A percentile compares a stretch with the other conserved stretches of the same genome.
These are phyloP conservation scores for Diadema setosum DNA, from an alignment of 35 echinoderm and acorn worm species.

Conservation along the genomic window DNA sequence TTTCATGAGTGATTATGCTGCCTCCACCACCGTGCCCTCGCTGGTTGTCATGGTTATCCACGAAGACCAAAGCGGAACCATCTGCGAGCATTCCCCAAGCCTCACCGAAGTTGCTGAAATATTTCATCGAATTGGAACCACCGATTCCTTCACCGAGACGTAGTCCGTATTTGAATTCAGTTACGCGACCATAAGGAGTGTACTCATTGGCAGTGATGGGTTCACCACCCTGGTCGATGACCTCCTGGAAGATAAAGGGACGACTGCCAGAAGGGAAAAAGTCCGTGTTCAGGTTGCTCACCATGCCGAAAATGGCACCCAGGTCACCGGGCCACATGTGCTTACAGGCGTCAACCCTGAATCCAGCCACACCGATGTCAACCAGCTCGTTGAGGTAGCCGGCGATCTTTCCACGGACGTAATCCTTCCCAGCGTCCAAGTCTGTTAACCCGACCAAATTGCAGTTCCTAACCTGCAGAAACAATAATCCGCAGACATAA, in stretches of 20 bases:
- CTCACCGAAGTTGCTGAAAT: slow-evolving; percentile 53
- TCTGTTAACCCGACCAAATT: slow-evolving; percentile 66
- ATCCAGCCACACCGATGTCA: slow-evolving; percentile 83
- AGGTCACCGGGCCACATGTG: slow-evolving; percentile 95
- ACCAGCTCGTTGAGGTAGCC: slow-evolving; percentile 73
- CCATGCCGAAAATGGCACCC: slow-evolving; percentile 25
- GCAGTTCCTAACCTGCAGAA: slow-evolving; percentile 82
- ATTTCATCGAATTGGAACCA: neutral
- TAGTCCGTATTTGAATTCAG: slow-evolving; percentile 79
- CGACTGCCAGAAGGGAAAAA: slow-evolving; percentile 11
- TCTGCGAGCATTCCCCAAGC: neutral
- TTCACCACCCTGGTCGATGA: slow-evolving; percentile 73
- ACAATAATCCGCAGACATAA: no score
- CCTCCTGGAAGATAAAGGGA: slow-evolving; percentile 75
- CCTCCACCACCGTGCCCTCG: slow-evolving; percentile 74
- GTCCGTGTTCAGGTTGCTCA: slow-evolving; percentile 58
- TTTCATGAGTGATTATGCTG: slow-evolving; percentile 18
- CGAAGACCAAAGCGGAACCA: slow-evolving; percentile 58
- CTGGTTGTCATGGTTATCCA: slow-evolving; percentile 96
- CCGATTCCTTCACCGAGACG: neutral
- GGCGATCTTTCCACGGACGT: slow-evolving; percentile 39
- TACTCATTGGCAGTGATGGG: slow-evolving; percentile 61
- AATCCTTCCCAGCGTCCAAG: neutral
- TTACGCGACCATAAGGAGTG: slow-evolving; percentile 47
- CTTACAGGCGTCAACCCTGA: slow-evolving; percentile 87